phyloP scores from a whole-genome alignment of 1,140 invertebrate species.

The Formica exsecta region DNA sequence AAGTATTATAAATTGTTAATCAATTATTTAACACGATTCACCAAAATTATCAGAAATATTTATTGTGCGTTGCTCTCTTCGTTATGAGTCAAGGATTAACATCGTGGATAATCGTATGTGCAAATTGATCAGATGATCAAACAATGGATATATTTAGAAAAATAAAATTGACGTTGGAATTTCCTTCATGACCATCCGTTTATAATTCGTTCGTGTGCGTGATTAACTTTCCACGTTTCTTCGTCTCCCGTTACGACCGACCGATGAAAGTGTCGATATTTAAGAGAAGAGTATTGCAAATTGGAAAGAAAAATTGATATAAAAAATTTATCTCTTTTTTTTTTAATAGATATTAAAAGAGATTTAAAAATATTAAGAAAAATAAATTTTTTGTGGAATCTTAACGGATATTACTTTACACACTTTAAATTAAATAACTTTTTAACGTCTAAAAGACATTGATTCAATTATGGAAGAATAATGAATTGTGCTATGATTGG shows the following conservation, averaged over 20 bases:
- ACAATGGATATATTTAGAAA: not conserved
- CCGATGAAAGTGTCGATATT: not conserved
- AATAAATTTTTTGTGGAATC: not conserved
- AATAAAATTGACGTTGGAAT: constrained; percentile 13
- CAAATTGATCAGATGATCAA: constrained; percentile 36
- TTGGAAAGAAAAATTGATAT: not conserved
- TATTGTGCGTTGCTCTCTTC: not conserved
- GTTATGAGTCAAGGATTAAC: constrained; percentile 17
- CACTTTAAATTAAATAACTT: not conserved
- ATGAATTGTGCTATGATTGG: not conserved
- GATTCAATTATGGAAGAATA: not conserved
- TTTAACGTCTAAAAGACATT: not conserved
- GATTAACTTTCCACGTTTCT: constrained; percentile 44
- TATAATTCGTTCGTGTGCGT: constrained; percentile 52
- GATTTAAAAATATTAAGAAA: constrained; percentile 13
- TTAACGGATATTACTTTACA: not conserved
- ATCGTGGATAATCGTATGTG: constrained; percentile 43
- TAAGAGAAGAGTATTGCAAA: not conserved
- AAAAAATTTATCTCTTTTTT: not conserved
- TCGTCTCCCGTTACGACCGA: not conserved
- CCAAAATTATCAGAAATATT: not conserved
- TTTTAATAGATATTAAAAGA: not conserved
- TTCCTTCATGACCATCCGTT: constrained; percentile 1
- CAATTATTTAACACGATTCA: not conserved
- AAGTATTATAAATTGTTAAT: not conserved